Evolutionary conservation across 1,140 invertebrate species (phyloP).

Genomic region (Drosophila setifemur): DNA sequence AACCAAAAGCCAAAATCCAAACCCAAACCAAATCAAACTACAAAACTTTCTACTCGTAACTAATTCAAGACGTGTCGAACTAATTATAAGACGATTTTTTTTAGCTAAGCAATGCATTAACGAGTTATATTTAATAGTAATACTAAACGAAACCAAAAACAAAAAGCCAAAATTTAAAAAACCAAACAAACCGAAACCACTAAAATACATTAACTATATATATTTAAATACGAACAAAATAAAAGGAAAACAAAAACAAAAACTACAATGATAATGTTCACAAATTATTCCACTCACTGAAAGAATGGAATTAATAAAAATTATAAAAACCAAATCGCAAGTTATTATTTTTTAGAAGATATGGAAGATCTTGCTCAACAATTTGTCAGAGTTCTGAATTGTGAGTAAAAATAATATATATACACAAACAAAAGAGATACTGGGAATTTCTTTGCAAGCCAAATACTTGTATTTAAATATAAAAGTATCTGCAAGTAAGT

Average conservation of each 20-base stretch:
- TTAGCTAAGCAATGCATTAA: constrained; percentile 77
- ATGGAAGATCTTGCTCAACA: no score
- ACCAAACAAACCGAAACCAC: constrained; percentile 46
- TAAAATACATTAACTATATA: constrained; percentile 60
- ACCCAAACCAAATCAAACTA: constrained; percentile 17
- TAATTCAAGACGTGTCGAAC: constrained; percentile 73
- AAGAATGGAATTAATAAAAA: constrained; percentile 56
- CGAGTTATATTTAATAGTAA: constrained; percentile 74
- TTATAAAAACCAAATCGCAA: constrained; percentile 45
- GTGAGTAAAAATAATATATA: no score
- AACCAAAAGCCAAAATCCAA: neutral
- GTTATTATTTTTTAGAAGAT: neutral
- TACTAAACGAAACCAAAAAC: constrained; percentile 40
- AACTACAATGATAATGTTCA: constrained; percentile 51
- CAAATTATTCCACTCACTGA: constrained; percentile 65
- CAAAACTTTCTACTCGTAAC: constrained; percentile 40
- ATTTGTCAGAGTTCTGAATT: no score
- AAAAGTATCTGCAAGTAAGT: no score
- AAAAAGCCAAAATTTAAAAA: constrained; percentile 2
- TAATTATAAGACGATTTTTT: constrained; percentile 75
- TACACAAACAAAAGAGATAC: no score
- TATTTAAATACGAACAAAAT: constrained; percentile 66
- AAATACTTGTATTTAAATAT: no score
- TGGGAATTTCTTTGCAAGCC: no score
- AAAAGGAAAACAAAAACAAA: constrained; percentile 14